Evolutionary conservation across 2,113 vertebrate genomes (phyloP), one percentile per base, ranked within the genome.

Genomic region (Climacteris rufus): DNA sequence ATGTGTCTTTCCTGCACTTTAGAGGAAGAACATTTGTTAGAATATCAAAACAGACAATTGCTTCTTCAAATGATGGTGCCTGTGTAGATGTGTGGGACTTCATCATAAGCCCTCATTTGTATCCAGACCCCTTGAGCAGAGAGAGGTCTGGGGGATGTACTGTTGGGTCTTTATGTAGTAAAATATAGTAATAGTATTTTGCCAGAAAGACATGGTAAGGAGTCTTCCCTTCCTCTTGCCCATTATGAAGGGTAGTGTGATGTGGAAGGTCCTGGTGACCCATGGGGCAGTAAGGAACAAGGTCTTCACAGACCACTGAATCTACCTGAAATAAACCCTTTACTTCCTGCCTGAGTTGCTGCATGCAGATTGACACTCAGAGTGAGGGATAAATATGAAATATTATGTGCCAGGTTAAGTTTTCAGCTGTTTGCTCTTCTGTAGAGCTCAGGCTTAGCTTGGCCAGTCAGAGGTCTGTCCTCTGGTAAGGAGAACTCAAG

Each of bases 1-100:
- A 94, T 97, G 97, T 96, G 94, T 96, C 95, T 97, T 97, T 96
- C 91, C 92, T 96, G 77, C 85, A 75, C 87, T 95, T 95, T 64
- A 80, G 68, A 92, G 79, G 93, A 93, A 96, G 95, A 97, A 96
- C 89, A 95, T 97, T 97, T 96, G 92, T 63, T 96, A 91, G 75
- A 96, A 87, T 91, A 95, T 96, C 88, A 96, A 96, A 97, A 97
- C 71, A 87, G 91, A 80, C 40, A 95, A 94, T 79, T 28, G 6
- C 33, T 93, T 93, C 75, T 95, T 86, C 60, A 60, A 49, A 56
- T 27, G 64, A 8, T 63, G 49, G 14, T 68, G 76, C 31, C 44
- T 81, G 14, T 64, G 52, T 88, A 60, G 71, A 77, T 76, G 20
- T 83, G 71, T 59, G 72, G 52, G 80, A 61, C 60, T 87, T 78